Evolutionary conservation across 92 coral and sea anemone species (phyloP).

Genomic region (Micromussa lordhowensis): DNA sequence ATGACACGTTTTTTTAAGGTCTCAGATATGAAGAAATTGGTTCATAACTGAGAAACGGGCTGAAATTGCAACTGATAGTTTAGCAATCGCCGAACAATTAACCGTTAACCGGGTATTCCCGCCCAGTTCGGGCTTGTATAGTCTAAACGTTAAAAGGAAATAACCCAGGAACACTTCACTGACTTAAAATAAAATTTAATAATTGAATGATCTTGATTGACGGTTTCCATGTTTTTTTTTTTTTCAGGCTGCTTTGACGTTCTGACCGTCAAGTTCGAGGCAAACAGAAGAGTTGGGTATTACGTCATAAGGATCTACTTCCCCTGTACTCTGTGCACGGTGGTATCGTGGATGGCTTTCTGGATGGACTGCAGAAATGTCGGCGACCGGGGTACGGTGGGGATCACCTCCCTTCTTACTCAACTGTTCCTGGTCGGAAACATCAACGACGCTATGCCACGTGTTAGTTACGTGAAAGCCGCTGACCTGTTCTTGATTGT

Average conservation of each 20-base stretch:
- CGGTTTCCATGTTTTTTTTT: neutral
- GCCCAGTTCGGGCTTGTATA: too few relatives aligned
- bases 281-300: constrained; percentile 26
- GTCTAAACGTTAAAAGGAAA: too few relatives aligned
- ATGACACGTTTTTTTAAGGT: too few relatives aligned
- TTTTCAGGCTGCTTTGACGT: constrained; percentile 33
- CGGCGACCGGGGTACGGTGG: constrained; percentile 44
- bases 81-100: too few relatives aligned
- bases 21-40: too few relatives aligned
- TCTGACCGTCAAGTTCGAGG: neutral
- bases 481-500: constrained; percentile 73
- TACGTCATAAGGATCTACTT: constrained; percentile 16
- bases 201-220: neutral
- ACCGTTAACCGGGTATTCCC: too few relatives aligned
- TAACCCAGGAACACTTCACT: too few relatives aligned
- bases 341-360: constrained; percentile 71
- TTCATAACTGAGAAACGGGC: too few relatives aligned
- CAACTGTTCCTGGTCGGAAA: constrained; percentile 60
- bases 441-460: constrained; percentile 44
- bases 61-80: too few relatives aligned
- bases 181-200: too few relatives aligned
- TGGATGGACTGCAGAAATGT: constrained; percentile 65
- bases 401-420: constrained; percentile 50
- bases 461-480: constrained; percentile 56
- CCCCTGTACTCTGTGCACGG: constrained; percentile 24